Conservation (phyloP, 2,888 invertebrate species). For the Melanargia galathea region DNA sequence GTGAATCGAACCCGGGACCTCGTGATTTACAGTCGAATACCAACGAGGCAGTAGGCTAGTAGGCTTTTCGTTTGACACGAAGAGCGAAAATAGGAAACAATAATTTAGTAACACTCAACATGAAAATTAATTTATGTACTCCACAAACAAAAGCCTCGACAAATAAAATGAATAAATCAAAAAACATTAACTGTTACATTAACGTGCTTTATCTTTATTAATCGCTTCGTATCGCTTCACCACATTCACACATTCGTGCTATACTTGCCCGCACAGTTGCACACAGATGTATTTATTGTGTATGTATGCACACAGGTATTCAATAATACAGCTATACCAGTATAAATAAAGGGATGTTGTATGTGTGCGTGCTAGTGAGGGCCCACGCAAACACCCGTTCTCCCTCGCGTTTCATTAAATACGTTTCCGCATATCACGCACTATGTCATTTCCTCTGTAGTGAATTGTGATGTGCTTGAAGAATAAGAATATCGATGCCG, state of each 20-base stretch:
- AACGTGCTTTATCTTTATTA: slow-evolving; percentile 42
- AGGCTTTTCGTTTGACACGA: too few species aligned
- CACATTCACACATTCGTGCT: slow-evolving; percentile 27
- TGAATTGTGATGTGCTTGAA: slow-evolving; percentile 53
- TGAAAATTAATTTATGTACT: slow-evolving; percentile 17
- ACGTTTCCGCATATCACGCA: slow-evolving; percentile 82
- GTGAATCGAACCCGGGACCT: too few species aligned
- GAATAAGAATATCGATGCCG: slow-evolving; percentile 6
- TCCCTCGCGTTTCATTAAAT: slow-evolving; percentile 81
- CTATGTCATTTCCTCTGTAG: slow-evolving; percentile 80
- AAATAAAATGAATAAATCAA: slow-evolving; percentile 19
- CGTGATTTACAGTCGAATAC: too few species aligned
- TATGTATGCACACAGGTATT: neutral
- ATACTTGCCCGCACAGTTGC: slow-evolving; percentile 2
- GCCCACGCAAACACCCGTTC: slow-evolving; percentile 56
- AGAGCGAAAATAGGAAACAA: slow-evolving; percentile 12
- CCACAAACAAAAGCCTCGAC: slow-evolving; percentile 8
- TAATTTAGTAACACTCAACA: slow-evolving; percentile 15
- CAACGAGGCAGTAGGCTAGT: too few species aligned
- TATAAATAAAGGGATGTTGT: slow-evolving; percentile 10
- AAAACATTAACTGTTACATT: slow-evolving; percentile 36
- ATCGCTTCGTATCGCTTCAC: slow-evolving; percentile 35
- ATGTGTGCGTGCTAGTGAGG: slow-evolving; percentile 49
- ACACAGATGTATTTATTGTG: slow-evolving; percentile 1
- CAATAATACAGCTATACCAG: neutral